Evolutionary conservation across 2,888 invertebrate genomes (phyloP), one percentile per base, ranked within the genome.

Genomic region (Oasisia sp.): DNA sequence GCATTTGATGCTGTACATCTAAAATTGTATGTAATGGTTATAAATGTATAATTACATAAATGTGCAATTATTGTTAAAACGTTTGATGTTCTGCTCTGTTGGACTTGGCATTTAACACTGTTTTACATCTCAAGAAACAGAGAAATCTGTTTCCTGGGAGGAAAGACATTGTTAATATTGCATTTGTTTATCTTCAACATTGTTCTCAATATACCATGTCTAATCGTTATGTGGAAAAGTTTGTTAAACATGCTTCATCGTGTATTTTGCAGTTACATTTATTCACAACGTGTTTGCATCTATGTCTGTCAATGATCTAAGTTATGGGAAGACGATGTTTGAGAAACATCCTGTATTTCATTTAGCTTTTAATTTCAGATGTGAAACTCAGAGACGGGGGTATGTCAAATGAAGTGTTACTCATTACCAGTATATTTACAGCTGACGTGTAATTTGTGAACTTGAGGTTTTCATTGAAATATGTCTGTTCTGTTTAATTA

Each of bases 241-340:
- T 19, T n/a, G 27, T 74, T 74, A 50, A 50, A 50, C 11, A 58
- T 58, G 58, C 58, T 58, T 58, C 58, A 58, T 56, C 56, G 19
- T 74, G 74, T 74, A 74, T 74, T 74, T 74, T 74, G 74, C 74
- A 74, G 74, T 74, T 74, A 74, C 27, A 74, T 74, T 74, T 74
- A 74, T 74, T 74, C 74, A 27, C 5, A 27, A 19, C 0, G 74
- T 58, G 58, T 27, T 74, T 74, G n/a, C 27, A 74, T 74, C 27
- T 58, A 19, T 74, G n/a, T 74, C 74, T 27, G 50, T n/a, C 27
- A n/a, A 74, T 74, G 27, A 74, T 74, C 14, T 27, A 2, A 0
- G 27, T 27, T 74, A 27, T 27, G n/a, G n/a, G 74, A 50, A 50
- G 50, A 50, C 50, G 8, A 2, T 12, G 2, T 50, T 50, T 50